Conservation (phyloP, 2,888 invertebrate genomes). For the Aricia artaxerxes region DNA sequence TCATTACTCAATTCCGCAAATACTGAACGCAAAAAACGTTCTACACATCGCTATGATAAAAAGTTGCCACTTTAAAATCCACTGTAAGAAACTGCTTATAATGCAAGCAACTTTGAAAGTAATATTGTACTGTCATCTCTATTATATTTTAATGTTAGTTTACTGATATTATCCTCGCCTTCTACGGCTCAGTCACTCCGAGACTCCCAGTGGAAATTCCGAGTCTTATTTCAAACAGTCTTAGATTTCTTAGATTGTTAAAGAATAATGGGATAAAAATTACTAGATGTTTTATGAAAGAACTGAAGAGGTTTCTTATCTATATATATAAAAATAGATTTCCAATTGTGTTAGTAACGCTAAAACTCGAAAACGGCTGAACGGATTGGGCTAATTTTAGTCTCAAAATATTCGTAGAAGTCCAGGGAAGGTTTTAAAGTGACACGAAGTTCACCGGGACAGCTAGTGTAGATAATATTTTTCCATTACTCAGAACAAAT, state of each 20-base stretch:
- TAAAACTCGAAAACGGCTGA: no score
- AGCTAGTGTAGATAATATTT: no score
- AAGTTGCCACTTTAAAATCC: neutral
- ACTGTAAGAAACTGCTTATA: neutral
- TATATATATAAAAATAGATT: no score
- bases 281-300: neutral
- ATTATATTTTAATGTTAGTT: slow-evolving; percentile 46
- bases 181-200: slow-evolving; percentile 45
- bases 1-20: neutral
- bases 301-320: neutral
- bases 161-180: slow-evolving; percentile 45
- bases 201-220: slow-evolving; percentile 49
- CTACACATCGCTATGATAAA: neutral
- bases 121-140: slow-evolving; percentile 34
- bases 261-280: slow-evolving; percentile 37
- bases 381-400: no score
- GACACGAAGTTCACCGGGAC: no score
- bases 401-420: no score
- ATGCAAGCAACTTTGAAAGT: slow-evolving; percentile 12
- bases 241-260: slow-evolving; percentile 44
- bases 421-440: no score
- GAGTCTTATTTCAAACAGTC: slow-evolving; percentile 44
- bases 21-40: neutral
- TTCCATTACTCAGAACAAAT: no score
- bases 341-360: no score